Base-by-base conservation (phyloP, 2,797 vertebrate genomes). In the Scomberomorus guttatus region DNA sequence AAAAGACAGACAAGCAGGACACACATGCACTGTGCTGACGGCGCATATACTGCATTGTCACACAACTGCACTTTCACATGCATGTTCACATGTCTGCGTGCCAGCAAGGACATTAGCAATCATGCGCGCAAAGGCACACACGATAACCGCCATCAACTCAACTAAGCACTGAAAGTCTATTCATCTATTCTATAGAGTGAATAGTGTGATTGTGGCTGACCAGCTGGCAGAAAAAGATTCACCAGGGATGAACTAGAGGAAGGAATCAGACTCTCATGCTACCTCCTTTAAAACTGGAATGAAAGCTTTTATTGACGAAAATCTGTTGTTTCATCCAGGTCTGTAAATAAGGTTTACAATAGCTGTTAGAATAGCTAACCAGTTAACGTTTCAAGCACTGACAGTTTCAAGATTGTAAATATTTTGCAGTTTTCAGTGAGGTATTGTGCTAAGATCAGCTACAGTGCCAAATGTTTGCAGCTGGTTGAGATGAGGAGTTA, bases 121-220 rank as follows among this genome's bases (percentile, higher is more conserved):
- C 51, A 48, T 46, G 15, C 60, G 58, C 46, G 64, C 72, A 17
- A 42, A 44, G 32, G 14, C 68, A 24, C 57, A 66, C 72, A 34
- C 51, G 63, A 80, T 64, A 59, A 65, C 42, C 78, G 72, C 66
- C 75, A 76, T n/a, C 72, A 75, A 22, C 22, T 74, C 39, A 58
- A 6, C 29, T 15, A 25, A 61, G 20, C 60, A 25, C 29, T 44
- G 54, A 63, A 51, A 55, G 50, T 32, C 69, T 34, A 34, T 80
- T 74, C 18, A 73, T 76, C 48, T 56, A 0, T 20, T 62, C 25
- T 71, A n/a, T 54, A 44, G 71, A 52, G 57, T 42, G 54, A 78
- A n/a, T 50, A 50, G 71, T 48, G 54, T 42, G 54, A 78, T 66
- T 66, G 42, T 54, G 57, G 52, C 56, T 72, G 32, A 71, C 22